Conservation (phyloP, 2,888 invertebrate genomes). For the Protodeltote pygarga region DNA sequence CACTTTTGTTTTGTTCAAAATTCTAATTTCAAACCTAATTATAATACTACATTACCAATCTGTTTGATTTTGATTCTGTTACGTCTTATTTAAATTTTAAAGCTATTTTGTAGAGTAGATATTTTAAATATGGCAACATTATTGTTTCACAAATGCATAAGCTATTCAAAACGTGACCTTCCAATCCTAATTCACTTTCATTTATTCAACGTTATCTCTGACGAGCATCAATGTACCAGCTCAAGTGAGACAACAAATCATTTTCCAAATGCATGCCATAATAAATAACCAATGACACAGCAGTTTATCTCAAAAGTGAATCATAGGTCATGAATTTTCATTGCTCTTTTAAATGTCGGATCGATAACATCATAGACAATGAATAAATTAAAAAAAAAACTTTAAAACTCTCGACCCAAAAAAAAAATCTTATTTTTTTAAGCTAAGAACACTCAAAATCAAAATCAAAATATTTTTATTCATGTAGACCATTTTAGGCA, state of each 20-base stretch:
- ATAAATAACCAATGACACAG: background rate
- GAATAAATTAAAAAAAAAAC: background rate
- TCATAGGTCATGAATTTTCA: slow-evolving; percentile 1
- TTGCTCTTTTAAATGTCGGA: slow-evolving; percentile 10
- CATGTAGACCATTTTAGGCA: too few species aligned
- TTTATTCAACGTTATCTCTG: slow-evolving; percentile 33
- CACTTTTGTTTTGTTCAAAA: slow-evolving; percentile 17
- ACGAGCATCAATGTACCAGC: slow-evolving; percentile 6
- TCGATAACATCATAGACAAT: slow-evolving; percentile 1
- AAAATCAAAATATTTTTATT: too few species aligned
- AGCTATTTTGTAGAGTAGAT: too few species aligned
- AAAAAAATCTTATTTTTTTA: too few species aligned
- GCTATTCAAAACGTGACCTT: slow-evolving; percentile 4
- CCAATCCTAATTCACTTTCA: slow-evolving; percentile 6
- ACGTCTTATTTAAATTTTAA: too few species aligned
- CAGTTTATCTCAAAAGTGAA: slow-evolving; percentile 2
- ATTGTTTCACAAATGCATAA: background rate
- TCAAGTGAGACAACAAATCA: slow-evolving; percentile 3
- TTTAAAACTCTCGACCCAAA: too few species aligned
- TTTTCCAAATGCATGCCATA: slow-evolving; percentile 1
- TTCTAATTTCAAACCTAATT: too few species aligned
- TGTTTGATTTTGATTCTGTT: too few species aligned
- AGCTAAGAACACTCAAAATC: too few species aligned
- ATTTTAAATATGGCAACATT: background rate
- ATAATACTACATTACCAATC: too few species aligned